phyloP scores from a whole-genome alignment of 2,888 invertebrate species.

The Eretmocerus hayati region DNA sequence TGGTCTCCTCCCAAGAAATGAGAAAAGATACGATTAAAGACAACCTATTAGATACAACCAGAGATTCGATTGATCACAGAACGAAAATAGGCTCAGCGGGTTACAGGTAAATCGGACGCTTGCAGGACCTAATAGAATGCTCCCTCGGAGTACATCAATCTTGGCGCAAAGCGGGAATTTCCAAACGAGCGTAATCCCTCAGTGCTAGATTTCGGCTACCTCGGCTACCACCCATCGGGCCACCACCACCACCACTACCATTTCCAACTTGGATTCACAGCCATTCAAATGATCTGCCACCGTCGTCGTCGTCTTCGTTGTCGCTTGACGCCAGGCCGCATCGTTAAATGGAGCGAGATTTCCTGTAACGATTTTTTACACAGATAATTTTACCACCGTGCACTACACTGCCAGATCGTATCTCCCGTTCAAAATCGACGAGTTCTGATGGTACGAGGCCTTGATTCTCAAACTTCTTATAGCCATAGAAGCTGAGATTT shows the following conservation, averaged over 20 bases:
- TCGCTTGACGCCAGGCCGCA: too few relatives aligned
- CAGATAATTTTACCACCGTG: slow-evolving; percentile 1
- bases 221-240: neutral
- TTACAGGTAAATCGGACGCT: too few relatives aligned
- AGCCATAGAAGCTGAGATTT: slow-evolving; percentile 3
- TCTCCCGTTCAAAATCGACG: neutral
- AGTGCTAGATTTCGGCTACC: neutral
- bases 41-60: too few relatives aligned
- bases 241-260: neutral
- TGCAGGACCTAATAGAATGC: neutral
- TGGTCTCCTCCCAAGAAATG: too few relatives aligned
- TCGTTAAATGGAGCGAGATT: slow-evolving; percentile 21
- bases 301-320: too few relatives aligned
- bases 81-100: too few relatives aligned
- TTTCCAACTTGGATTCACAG: too few relatives aligned
- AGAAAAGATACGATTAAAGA: too few relatives aligned
- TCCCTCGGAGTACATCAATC: slow-evolving; percentile 5
- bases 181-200: slow-evolving; percentile 7
- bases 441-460: too few relatives aligned
- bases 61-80: too few relatives aligned
- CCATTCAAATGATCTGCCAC: too few relatives aligned
- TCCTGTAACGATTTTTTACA: slow-evolving; percentile 16
- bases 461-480: too few relatives aligned
- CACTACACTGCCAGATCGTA: neutral
- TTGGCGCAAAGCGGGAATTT: slow-evolving; percentile 4